Percentiles rank a stretch among this genome's conserved stretches.
Conservation (phyloP, 2,113 vertebrate genomes). For the Chamaea fasciata region DNA sequence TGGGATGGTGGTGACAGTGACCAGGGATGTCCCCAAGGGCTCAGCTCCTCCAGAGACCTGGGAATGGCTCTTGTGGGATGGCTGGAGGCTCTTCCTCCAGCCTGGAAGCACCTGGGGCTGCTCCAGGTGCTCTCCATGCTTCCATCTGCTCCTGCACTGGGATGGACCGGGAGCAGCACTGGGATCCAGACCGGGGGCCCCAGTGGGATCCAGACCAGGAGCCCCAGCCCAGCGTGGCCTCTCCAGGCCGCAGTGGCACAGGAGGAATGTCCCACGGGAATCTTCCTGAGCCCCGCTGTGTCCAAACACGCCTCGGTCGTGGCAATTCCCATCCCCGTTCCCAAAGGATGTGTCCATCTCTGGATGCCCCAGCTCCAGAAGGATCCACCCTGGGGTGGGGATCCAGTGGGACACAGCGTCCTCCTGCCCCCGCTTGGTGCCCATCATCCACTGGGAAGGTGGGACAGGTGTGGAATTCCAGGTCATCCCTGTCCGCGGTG, state of each 20-base stretch:
- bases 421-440: accelerated
- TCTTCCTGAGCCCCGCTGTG: accelerated
- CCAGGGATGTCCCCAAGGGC: background rate
- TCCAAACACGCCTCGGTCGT: accelerated
- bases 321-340: background rate
- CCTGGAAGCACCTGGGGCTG: background rate
- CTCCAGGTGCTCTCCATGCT: accelerated
- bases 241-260: background rate
- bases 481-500: accelerated
- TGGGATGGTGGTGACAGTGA: background rate
- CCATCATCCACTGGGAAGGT: background rate
- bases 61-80: background rate
- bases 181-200: too few relatives aligned
- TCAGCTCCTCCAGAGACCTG: background rate
- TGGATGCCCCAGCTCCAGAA: background rate
- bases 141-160: background rate
- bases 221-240: accelerated
- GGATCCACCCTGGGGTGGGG: accelerated
- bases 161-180: accelerated
- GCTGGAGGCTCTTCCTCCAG: background rate
- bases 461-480: accelerated
- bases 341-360: background rate
- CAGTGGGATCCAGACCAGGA: background rate
- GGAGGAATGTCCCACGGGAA: accelerated
- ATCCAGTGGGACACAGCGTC: accelerated